Percentiles rank a stretch among this genome's conserved stretches.
Evolutionary conservation across 2,797 vertebrate genomes (phyloP).

Genomic region (Streptopelia turtur): DNA sequence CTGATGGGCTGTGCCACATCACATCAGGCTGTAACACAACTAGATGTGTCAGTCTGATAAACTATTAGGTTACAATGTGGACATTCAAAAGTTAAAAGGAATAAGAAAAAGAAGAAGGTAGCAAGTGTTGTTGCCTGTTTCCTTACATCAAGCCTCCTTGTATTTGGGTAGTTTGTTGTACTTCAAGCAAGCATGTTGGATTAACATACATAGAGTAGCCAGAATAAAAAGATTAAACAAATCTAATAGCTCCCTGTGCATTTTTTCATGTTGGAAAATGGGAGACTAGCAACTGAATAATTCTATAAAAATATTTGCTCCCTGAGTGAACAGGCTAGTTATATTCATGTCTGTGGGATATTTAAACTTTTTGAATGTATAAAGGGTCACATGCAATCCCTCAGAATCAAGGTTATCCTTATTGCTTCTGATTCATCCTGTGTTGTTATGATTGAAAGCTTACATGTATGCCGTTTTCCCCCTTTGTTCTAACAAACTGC

Average conservation of each 20-base stretch:
- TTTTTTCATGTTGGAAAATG: not conserved
- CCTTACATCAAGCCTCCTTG: not conserved
- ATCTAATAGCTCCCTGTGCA: not conserved
- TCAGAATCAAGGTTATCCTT: not conserved
- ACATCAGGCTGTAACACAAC: not conserved
- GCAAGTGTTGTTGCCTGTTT: not conserved
- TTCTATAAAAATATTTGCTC: not conserved
- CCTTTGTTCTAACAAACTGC: not conserved
- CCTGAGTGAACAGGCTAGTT: fast-evolving
- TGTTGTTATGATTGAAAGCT: not conserved
- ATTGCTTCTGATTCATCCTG: not conserved
- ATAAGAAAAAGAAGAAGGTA: not conserved
- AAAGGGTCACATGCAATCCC: not conserved
- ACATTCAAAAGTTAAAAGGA: constrained; percentile 15
- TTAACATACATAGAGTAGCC: not conserved
- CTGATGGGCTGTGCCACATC: constrained; percentile 19
- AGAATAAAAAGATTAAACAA: not conserved
- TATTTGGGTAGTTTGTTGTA: not conserved
- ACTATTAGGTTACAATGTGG: not conserved
- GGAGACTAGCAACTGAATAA: not conserved
- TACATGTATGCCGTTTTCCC: not conserved
- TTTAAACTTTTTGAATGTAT: not conserved
- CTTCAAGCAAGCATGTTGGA: not conserved
- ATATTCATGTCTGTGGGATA: not conserved
- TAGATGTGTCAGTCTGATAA: constrained; percentile 32